Percentiles rank a stretch among this genome's conserved stretches.
phyloP scores from a whole-genome alignment of 2,888 invertebrate species.

The Trachelus stipa region DNA sequence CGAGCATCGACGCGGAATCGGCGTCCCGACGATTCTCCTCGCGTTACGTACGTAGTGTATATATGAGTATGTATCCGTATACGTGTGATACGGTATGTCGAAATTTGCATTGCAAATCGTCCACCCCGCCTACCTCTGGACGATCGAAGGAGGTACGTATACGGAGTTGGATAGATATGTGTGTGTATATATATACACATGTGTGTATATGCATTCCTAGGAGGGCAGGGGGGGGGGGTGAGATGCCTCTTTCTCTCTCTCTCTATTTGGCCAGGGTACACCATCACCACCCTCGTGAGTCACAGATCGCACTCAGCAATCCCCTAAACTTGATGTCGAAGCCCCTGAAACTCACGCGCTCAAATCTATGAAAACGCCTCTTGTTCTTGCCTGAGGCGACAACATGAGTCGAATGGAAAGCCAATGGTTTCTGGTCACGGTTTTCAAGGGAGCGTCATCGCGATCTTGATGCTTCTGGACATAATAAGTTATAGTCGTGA shows the following conservation, averaged over 20 bases:
- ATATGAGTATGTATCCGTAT: constrained; percentile 39
- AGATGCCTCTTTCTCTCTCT: neutral
- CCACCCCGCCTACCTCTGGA: constrained; percentile 39
- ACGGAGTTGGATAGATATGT: constrained; percentile 8
- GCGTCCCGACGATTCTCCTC: neutral
- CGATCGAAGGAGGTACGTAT: constrained; percentile 34
- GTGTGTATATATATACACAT: neutral
- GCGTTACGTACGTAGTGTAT: constrained; percentile 17
- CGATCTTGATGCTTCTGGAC: neutral
- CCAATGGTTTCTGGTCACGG: constrained; percentile 32
- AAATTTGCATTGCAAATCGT: constrained; percentile 64
- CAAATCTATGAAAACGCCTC: constrained; percentile 27
- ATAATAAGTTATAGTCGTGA: neutral
- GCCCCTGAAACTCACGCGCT: constrained; percentile 29
- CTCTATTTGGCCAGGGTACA: neutral
- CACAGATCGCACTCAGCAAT: constrained; percentile 21
- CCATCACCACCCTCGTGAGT: constrained; percentile 15
- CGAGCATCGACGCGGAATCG: constrained; percentile 5
- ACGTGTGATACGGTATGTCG: constrained; percentile 53
- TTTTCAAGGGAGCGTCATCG: constrained; percentile 26
- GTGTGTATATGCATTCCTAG: neutral
- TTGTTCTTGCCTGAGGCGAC: constrained; percentile 34
- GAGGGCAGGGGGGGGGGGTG: neutral
- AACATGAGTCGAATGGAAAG: constrained; percentile 36
- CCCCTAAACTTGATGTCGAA: constrained; percentile 11